Conservation (phyloP, 2,113 vertebrate species). For the Boleophthalmus pectinirostris region DNA sequence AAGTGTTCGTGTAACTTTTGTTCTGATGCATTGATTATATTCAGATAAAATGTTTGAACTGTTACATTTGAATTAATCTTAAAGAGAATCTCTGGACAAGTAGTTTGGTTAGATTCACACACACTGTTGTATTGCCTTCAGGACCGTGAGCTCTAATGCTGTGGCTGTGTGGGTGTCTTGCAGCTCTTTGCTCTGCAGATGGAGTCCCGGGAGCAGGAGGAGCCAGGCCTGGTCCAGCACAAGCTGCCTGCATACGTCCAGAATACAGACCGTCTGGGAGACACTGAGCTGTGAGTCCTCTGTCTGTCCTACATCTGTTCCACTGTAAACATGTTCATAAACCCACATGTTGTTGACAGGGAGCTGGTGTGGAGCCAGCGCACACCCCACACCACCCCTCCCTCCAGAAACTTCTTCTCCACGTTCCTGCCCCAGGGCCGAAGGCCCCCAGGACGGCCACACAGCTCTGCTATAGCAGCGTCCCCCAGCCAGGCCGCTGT, state of each 20-base stretch:
- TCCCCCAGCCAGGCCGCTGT: slow-evolving; percentile 78
- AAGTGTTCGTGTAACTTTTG: too few species aligned
- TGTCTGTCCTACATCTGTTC: background rate
- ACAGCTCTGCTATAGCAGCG: slow-evolving; percentile 49
- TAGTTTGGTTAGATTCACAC: too few species aligned
- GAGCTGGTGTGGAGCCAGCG: slow-evolving; percentile 90
- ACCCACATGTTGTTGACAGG: slow-evolving; percentile 58
- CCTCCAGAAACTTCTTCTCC: slow-evolving; percentile 88
- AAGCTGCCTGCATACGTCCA: slow-evolving; percentile 90
- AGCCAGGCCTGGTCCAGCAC: slow-evolving; percentile 83
- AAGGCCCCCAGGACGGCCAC: slow-evolving; percentile 79
- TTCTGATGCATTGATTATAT: too few species aligned
- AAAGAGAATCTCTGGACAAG: too few species aligned
- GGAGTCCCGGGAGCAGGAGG: slow-evolving; percentile 80
- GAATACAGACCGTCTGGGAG: slow-evolving; percentile 95
- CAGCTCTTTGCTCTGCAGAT: slow-evolving; percentile 92
- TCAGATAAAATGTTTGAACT: too few species aligned
- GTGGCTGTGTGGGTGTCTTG: background rate
- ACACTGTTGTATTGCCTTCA: too few species aligned
- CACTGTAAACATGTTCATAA: background rate
- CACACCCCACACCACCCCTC: slow-evolving; percentile 75
- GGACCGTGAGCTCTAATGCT: too few species aligned
- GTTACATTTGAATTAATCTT: too few species aligned
- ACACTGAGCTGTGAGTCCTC: slow-evolving; percentile 91
- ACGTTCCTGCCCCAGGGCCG: slow-evolving; percentile 89